phyloP scores from a whole-genome alignment of 2,797 vertebrate genomes.

The Phrynocephalus guinanensis region DNA sequence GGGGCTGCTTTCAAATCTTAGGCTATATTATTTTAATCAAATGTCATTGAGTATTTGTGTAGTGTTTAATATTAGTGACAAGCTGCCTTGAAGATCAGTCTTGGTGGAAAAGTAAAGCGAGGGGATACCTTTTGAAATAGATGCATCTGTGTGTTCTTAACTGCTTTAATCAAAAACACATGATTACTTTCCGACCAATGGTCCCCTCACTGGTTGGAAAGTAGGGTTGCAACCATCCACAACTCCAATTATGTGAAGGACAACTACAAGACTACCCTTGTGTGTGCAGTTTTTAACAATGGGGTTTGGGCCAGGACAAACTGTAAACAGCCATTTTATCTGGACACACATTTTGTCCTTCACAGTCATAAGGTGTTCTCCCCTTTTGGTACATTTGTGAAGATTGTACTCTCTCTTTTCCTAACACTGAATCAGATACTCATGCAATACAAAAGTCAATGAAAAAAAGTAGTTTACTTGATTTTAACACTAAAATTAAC shows the following conservation, averaged over 20 bases:
- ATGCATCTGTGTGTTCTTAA: neutral
- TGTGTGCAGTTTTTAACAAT: too few species aligned
- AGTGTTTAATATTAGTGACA: neutral
- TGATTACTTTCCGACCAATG: too few species aligned
- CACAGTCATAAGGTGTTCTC: too few species aligned
- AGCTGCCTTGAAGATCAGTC: neutral
- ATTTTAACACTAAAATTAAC: neutral
- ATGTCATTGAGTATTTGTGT: neutral
- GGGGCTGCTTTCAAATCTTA: neutral
- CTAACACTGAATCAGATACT: neutral
- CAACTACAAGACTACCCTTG: too few species aligned
- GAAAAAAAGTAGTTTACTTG: neutral
- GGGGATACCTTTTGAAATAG: neutral
- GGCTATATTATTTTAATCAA: neutral
- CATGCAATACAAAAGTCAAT: neutral
- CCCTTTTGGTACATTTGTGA: neutral
- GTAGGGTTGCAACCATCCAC: too few species aligned
- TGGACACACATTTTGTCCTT: too few species aligned
- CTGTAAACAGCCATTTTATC: too few species aligned
- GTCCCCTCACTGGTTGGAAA: too few species aligned
- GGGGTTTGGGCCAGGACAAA: too few species aligned
- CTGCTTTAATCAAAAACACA: too few species aligned
- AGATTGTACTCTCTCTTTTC: neutral
- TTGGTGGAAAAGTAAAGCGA: neutral
- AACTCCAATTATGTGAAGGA: too few species aligned